Conservation (phyloP, 2,113 vertebrate species). For the Oncorhynchus keta region DNA sequence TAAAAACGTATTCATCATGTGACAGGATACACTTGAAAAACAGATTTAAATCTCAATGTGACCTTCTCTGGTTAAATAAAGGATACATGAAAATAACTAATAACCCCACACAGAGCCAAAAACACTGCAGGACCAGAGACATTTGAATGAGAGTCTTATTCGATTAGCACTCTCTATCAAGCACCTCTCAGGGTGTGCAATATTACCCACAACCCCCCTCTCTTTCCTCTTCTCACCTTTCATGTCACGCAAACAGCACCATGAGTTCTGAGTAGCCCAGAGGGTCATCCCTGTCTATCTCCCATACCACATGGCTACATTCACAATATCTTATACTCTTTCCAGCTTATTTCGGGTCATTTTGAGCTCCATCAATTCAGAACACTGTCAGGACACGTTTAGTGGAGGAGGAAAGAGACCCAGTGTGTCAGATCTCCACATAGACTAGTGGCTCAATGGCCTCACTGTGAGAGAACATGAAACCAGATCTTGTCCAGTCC, state of each 20-base stretch:
- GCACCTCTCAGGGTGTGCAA: too few species aligned
- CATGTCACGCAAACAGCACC: slow-evolving; percentile 16
- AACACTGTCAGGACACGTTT: background rate
- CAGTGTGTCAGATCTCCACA: background rate
- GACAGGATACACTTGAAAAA: background rate
- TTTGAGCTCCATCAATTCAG: background rate
- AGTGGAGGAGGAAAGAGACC: background rate
- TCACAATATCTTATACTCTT: background rate
- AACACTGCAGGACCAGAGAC: slow-evolving; percentile 6
- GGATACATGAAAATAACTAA: background rate
- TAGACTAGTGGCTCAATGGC: background rate
- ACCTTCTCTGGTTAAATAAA: slow-evolving; percentile 10
- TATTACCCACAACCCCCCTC: background rate
- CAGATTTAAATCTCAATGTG: slow-evolving; percentile 10
- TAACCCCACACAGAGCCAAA: slow-evolving; percentile 31
- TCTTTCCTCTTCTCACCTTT: slow-evolving; percentile 20
- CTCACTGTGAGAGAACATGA: background rate
- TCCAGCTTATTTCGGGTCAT: background rate
- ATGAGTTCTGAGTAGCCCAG: background rate
- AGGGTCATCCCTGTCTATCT: background rate
- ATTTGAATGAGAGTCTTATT: slow-evolving; percentile 35
- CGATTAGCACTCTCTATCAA: slow-evolving; percentile 18
- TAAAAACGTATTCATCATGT: background rate
- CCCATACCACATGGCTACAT: background rate
- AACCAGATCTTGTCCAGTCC: background rate